Conservation (phyloP, 2,888 invertebrate species). For the Ommatoiulus sabulosus region DNA sequence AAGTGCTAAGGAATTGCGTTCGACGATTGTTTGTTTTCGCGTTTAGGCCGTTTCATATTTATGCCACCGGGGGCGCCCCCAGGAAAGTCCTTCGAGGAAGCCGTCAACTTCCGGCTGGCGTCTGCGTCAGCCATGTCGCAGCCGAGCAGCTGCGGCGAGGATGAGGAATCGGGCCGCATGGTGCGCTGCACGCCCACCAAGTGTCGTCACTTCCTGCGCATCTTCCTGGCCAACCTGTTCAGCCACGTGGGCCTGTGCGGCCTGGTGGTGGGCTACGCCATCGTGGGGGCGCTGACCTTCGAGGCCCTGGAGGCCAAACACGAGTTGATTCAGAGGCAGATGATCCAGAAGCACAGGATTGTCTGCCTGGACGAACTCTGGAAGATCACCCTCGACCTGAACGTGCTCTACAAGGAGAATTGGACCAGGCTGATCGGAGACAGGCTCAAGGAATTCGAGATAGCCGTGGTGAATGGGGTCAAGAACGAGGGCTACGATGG, state of each 20-base stretch:
- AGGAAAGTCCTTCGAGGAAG: neutral
- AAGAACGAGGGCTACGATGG: slow-evolving; percentile 69
- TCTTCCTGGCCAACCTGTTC: slow-evolving; percentile 73
- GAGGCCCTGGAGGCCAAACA: slow-evolving; percentile 80
- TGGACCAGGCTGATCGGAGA: slow-evolving; percentile 85
- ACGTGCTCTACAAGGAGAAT: slow-evolving; percentile 85
- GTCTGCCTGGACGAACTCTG: slow-evolving; percentile 75
- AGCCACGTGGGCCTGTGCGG: slow-evolving; percentile 79
- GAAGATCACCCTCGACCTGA: slow-evolving; percentile 76
- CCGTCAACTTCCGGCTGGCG: neutral
- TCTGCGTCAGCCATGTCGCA: neutral
- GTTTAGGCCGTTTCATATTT: no score
- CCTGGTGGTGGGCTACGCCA: slow-evolving; percentile 79
- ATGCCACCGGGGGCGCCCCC: neutral
- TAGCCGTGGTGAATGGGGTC: slow-evolving; percentile 81
- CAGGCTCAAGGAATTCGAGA: slow-evolving; percentile 82
- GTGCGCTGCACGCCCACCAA: slow-evolving; percentile 57
- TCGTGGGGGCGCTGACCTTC: slow-evolving; percentile 81
- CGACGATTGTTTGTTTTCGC: no score
- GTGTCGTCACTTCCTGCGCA: slow-evolving; percentile 65
- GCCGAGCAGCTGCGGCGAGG: neutral
- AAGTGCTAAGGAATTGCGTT: no score
- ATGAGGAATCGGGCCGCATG: neutral
- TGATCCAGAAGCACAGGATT: slow-evolving; percentile 66
- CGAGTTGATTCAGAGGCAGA: slow-evolving; percentile 73